phyloP scores from a whole-genome alignment of 2,888 invertebrate genomes.

The Diarsia rubi region DNA sequence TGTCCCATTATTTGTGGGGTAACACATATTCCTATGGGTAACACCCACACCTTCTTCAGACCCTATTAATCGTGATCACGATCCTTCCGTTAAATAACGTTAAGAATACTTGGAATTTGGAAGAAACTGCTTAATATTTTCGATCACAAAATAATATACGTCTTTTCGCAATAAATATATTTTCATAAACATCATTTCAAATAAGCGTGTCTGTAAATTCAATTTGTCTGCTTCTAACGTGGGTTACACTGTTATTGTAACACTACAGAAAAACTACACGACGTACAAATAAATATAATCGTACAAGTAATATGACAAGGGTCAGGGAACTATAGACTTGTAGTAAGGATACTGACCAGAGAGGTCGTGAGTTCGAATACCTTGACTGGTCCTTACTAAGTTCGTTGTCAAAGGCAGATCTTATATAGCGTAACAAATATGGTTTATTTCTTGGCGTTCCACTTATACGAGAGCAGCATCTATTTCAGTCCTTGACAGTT shows the following conservation, averaged over 20 bases:
- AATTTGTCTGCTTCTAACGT: slow-evolving; percentile 29
- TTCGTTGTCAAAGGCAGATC: not conserved
- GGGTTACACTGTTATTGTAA: slow-evolving; percentile 33
- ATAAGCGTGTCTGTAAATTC: slow-evolving; percentile 25
- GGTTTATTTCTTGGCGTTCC: not conserved
- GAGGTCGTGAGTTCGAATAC: slow-evolving; percentile 25
- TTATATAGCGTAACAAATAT: not conserved
- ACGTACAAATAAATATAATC: slow-evolving; percentile 21
- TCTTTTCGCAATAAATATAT: not conserved
- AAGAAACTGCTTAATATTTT: not conserved
- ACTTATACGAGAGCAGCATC: not conserved
- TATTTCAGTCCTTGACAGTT: not conserved
- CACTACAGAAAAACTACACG: slow-evolving; percentile 13
- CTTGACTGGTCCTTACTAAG: not conserved
- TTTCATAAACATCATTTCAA: not conserved
- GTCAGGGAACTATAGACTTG: not conserved
- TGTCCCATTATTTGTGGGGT: too few species aligned
- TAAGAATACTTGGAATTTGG: not conserved
- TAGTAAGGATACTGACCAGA: not conserved
- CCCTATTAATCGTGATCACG: not conserved
- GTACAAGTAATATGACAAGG: slow-evolving; percentile 40
- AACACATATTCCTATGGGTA: too few species aligned
- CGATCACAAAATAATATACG: not conserved
- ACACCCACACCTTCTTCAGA: too few species aligned
- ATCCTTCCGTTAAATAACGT: not conserved